Base-by-base conservation (phyloP, 2,797 vertebrate genomes). In the Lithobates sylvaticus region DNA sequence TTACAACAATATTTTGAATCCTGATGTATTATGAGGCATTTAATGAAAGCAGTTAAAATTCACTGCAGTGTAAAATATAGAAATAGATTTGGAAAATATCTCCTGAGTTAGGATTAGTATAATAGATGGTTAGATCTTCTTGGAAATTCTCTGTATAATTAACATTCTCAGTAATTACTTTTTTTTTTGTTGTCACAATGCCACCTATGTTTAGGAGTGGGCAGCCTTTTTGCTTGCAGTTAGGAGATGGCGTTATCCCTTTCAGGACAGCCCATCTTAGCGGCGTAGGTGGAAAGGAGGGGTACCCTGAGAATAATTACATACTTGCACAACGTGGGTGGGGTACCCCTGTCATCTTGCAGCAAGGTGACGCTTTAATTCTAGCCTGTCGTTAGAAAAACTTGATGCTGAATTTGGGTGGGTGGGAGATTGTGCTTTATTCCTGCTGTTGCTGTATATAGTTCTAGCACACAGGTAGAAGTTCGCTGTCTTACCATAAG, bases 341-440 rank as follows among this genome's bases (percentile, higher is more conserved):
- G 81, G 86, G 61, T 47, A 70, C 74, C 76, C 76, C 76, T 84
- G 86, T 83, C 70, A 75, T 78, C 68, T 84, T 61, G 1, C 47
- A 36, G 54, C 81, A 70, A 84, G 86, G 81, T 84, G 86, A 81
- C 86, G 84, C 61, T 39, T 70, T 87, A 87, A 87, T 87, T 74
- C 72, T 34, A 87, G 81, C 70, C 18, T 87, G 86, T 84, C 86
- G 70, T 36, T 78, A 26, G 68, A 12, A 73, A 71, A 73, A 27
- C 44, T 58, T 72, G 5, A n/a, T 15, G 67, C 54, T 29, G 79
- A 72, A 73, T 72, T 39, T 81, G 79, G 79, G 79, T 83, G 79
- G 79, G 79, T 72, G 79, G 39, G n/a, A 73, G 39, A 70, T 34
- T 34, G 67, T 29, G 32, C 44, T 16, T 21, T 81, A 36, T 70